These are phyloP conservation scores for Drosophila anceps DNA, from an alignment of 2,888 invertebrate genomes.

Conservation along the genomic window DNA sequence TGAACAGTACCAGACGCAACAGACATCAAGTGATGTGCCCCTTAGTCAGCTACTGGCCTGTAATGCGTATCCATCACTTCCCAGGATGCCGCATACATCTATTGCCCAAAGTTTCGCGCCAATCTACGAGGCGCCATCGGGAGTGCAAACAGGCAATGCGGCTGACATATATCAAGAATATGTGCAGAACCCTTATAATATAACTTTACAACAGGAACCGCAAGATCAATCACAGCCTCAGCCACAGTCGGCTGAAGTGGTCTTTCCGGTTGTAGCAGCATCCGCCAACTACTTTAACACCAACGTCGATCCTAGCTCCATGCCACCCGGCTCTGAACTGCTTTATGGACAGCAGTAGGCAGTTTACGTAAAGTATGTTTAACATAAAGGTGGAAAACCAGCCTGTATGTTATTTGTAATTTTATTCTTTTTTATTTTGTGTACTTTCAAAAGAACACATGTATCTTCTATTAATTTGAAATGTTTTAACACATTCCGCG, in stretches of 20 bases:
- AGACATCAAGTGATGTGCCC: conserved; percentile 75
- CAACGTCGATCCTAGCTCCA: conserved; percentile 86
- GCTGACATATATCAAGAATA: conserved; percentile 84
- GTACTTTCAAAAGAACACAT: conserved; percentile 32
- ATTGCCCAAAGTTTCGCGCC: conserved; percentile 85
- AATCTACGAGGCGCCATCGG: conserved; percentile 61
- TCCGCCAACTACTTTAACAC: conserved; percentile 89
- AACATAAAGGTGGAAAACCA: background rate
- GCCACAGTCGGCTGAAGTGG: conserved; percentile 19
- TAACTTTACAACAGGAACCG: conserved; percentile 82
- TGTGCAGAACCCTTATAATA: conserved; percentile 85
- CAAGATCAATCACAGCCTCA: conserved; percentile 61
- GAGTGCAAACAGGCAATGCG: conserved; percentile 27
- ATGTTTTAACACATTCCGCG: conserved; percentile 60
- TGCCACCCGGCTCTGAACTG: conserved; percentile 88
- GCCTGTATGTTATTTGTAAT: conserved; percentile 3
- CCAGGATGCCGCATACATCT: conserved; percentile 78
- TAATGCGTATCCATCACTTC: conserved; percentile 83
- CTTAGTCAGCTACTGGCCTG: conserved; percentile 81
- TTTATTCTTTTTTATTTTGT: conserved; percentile 47
- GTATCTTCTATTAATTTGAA: conserved; percentile 19
- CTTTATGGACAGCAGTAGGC: conserved; percentile 86
- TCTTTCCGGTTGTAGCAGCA: conserved; percentile 74
- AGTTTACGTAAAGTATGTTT: conserved; percentile 23
- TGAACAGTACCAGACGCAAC: conserved; percentile 54